These are phyloP conservation scores for Zygaena filipendulae DNA, from an alignment of 2,888 invertebrate species.

Conservation along the genomic window DNA sequence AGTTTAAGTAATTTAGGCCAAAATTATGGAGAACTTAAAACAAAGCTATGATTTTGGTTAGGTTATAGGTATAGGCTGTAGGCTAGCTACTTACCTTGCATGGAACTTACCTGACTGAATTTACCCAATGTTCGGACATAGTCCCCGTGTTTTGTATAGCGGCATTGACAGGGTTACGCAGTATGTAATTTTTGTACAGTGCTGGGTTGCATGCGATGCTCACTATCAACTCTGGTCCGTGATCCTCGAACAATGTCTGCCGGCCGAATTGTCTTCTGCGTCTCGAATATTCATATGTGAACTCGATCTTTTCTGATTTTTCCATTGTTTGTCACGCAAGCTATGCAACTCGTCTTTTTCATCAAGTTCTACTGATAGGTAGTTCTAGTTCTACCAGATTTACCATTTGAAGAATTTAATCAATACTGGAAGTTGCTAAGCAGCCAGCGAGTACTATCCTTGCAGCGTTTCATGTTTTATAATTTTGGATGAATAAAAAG, in stretches of 20 bases:
- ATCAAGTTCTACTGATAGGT: conserved; percentile 10
- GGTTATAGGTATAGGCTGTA: no score
- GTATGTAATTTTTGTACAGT: conserved; percentile 60
- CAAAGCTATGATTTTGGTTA: no score
- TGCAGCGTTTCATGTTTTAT: no score
- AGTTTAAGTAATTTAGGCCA: no score
- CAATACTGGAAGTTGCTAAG: conserved; percentile 11
- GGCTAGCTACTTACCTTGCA: no score
- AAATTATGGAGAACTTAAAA: no score
- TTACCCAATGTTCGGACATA: conserved; percentile 73
- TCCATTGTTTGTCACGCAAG: conserved; percentile 44
- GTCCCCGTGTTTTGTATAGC: conserved; percentile 71
- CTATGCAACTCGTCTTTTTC: background rate
- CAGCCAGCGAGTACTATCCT: no score
- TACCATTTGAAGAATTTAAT: conserved; percentile 17
- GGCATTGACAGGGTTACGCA: conserved; percentile 72
- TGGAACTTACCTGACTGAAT: conserved; percentile 61
- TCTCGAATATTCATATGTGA: conserved; percentile 71
- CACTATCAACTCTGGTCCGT: conserved; percentile 72
- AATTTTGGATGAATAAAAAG: no score
- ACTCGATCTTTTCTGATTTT: conserved; percentile 44
- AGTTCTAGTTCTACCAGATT: background rate
- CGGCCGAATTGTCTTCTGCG: conserved; percentile 77
- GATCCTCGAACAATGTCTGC: conserved; percentile 76
- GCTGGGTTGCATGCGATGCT: conserved; percentile 72